A percentile compares a stretch with the other conserved stretches of the same genome.
Evolutionary conservation across 2,888 invertebrate genomes (phyloP).

Genomic region (Podabrus alpinus): DNA sequence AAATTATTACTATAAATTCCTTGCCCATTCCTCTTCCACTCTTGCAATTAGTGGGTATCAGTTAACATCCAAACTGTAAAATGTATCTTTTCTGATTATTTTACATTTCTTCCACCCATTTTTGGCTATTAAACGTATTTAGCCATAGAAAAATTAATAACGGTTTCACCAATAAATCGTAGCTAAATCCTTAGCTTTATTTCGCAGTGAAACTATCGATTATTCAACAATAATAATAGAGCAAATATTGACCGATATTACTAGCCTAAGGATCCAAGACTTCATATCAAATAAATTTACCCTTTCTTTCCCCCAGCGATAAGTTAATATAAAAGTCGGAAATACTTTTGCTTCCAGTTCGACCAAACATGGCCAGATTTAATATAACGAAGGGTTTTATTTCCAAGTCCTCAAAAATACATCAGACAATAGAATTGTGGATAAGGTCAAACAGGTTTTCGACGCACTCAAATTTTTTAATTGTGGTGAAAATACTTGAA

Average conservation of each 20-base stretch:
- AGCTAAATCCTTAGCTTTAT: neutral
- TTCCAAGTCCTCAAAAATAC: neutral
- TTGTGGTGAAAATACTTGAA: neutral
- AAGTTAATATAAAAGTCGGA: neutral
- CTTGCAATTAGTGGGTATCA: no score
- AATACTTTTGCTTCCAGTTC: neutral
- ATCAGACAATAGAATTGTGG: neutral
- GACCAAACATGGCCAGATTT: neutral
- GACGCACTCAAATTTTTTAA: neutral
- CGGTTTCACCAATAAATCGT: neutral
- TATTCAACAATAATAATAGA: neutral
- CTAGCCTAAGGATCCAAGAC: neutral
- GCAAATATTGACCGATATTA: neutral
- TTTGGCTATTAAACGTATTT: no score
- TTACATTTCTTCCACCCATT: no score
- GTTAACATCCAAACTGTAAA: no score
- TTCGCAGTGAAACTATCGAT: neutral
- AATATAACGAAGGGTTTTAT: neutral
- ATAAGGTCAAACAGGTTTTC: neutral
- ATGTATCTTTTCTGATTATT: no score
- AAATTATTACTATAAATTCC: no score
- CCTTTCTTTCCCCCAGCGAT: neutral
- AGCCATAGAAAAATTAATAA: no score
- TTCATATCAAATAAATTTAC: neutral
- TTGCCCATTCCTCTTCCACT: no score